Percentiles rank a stretch among this genome's conserved stretches.
phyloP scores from a whole-genome alignment of 2,797 vertebrate genomes.

The Alosa sapidissima region DNA sequence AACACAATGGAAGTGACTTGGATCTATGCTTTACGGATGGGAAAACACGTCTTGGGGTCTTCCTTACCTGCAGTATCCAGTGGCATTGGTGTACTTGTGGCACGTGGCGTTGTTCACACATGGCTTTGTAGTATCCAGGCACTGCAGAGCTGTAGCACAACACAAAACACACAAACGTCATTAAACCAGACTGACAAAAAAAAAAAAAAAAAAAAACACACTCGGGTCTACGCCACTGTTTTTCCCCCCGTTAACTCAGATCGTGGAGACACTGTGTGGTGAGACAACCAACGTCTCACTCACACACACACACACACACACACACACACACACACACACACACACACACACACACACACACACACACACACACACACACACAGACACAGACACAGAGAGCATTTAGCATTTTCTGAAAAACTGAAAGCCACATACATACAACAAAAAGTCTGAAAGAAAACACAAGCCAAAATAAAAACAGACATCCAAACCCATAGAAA shows the following conservation, averaged over 20 bases:
- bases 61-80: slow-evolving; percentile 91
- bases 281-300: neutral
- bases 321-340: neutral
- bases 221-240: neutral
- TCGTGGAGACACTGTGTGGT: slow-evolving; percentile 26
- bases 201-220: neutral
- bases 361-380: neutral
- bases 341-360: neutral
- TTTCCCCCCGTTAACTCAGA: neutral
- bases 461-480: neutral
- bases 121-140: slow-evolving; percentile 81
- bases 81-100: slow-evolving; percentile 82
- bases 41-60: neutral
- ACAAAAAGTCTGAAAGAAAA: neutral
- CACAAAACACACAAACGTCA: slow-evolving; percentile 34
- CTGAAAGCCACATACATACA: neutral
- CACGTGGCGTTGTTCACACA: slow-evolving; percentile 90
- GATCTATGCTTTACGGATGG: neutral
- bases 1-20: neutral
- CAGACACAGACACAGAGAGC: neutral
- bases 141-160: slow-evolving; percentile 86
- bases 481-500: neutral
- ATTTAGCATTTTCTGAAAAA: neutral
- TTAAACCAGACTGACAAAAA: neutral
- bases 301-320: neutral